Base-by-base conservation (phyloP, 2,113 vertebrate genomes). In the Cyanocitta stelleri region DNA sequence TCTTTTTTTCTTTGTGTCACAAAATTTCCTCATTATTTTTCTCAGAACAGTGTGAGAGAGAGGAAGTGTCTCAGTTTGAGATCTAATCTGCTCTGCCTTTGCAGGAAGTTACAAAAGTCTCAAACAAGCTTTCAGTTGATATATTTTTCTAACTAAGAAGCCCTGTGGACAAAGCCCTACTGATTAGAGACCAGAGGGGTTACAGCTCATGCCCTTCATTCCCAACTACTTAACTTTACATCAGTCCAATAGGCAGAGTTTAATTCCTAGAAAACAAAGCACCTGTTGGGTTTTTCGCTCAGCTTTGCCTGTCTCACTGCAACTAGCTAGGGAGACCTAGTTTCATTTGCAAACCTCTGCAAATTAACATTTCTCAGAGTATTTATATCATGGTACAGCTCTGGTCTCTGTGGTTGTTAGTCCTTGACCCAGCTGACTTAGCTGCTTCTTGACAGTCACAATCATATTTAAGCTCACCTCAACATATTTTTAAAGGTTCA, bases 1-100 rank as follows among this genome's bases (percentile, higher is more conserved):
- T 18, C 61, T 82, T 87, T 43, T 87, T 85, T 85, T 16, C 16
- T 86, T 67, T 67, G 79, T 74, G 61, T 49, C 69, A 15, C 7
- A 8, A 79, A 92, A 88, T 97, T 97, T 97, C 96, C 87, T 93
- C 93, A 83, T 87, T 88, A 71, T 78, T 96, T 96, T 98, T 98
- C 96, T 97, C 90, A 86, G 97, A 98, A 98, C 29, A 92, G 71
- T 76, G 41, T 10, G 5, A 85, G n/a, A 61, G 66, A 94, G 49
- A 74, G 16, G 96, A 98, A 97, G 74, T 93, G 72, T 96, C 95
- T 96, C 90, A 93, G 85, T 83, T 44, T 93, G 61, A 96, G 95
- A 96, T 96, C 84, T 97, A 94, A 97, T 97, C 97, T 95, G 39
- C 95, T 92, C 91, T 85, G 92, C 63, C 64, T 84, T 78, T 0